Evolutionary conservation across 2,113 vertebrate genomes (phyloP).

Genomic region (Lagopus leucura): DNA sequence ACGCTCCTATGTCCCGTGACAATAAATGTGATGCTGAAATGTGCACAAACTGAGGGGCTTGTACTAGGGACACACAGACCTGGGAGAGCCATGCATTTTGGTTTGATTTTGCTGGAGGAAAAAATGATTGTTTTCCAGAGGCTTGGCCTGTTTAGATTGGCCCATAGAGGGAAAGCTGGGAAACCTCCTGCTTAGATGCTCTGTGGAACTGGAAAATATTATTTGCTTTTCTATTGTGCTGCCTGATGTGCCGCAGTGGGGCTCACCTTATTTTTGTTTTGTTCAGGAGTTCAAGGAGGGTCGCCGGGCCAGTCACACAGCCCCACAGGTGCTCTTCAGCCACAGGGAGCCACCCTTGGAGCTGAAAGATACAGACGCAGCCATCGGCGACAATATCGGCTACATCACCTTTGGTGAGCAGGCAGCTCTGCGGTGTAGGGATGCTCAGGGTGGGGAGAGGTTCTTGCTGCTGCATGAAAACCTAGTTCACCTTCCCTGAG

Average conservation of each 20-base stretch:
- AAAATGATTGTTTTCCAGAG: neutral
- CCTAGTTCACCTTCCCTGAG: neutral
- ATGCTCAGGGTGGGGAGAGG: neutral
- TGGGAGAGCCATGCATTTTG: neutral
- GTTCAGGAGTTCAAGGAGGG: slow-evolving; percentile 97
- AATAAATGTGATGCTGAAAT: neutral
- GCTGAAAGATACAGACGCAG: slow-evolving; percentile 95
- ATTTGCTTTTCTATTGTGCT: neutral
- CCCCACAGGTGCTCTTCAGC: slow-evolving; percentile 97
- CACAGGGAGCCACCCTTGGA: slow-evolving; percentile 97
- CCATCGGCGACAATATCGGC: slow-evolving; percentile 96
- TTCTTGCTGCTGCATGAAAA: neutral
- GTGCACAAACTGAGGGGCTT: neutral
- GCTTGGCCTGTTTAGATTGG: neutral
- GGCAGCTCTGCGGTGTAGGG: neutral
- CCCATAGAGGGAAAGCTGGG: neutral
- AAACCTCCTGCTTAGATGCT: neutral
- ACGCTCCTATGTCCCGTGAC: neutral
- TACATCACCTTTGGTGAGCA: slow-evolving; percentile 97
- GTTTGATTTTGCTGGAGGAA: neutral
- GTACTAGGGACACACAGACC: accelerated
- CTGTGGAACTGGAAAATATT: neutral
- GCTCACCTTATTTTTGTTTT: slow-evolving; percentile 24
- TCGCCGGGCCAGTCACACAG: slow-evolving; percentile 96
- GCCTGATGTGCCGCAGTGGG: accelerated